Percentiles rank a stretch among this genome's conserved stretches.
These are phyloP conservation scores for Amblyornis subalaris DNA, from an alignment of 2,113 vertebrate species.

Conservation along the genomic window DNA sequence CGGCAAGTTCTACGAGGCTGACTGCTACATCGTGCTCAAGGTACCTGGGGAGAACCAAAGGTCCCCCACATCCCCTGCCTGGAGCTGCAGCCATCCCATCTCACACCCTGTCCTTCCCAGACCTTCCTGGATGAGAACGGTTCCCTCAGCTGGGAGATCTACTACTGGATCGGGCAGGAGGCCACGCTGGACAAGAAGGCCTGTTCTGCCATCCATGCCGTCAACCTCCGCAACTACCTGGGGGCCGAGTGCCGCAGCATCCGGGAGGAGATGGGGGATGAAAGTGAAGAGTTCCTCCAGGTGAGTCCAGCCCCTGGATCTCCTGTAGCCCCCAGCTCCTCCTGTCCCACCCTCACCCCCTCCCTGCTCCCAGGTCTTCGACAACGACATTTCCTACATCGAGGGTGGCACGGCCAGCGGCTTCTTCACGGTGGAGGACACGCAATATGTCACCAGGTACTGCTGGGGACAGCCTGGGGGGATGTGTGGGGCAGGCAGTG, in stretches of 20 bases:
- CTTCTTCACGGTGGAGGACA: constrained; percentile 94
- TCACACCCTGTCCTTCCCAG: constrained; percentile 47
- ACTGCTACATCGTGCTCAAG: constrained; percentile 97
- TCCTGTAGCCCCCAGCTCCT: fast-evolving
- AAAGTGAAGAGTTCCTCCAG: constrained; percentile 92
- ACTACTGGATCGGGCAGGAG: constrained; percentile 96
- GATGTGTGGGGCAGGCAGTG: fast-evolving
- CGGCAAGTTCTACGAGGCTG: constrained; percentile 93
- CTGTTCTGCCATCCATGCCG: constrained; percentile 90
- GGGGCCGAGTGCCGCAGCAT: constrained; percentile 89
- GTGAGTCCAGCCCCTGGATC: constrained; percentile 23
- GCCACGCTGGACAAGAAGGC: constrained; percentile 96
- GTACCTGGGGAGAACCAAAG: neutral
- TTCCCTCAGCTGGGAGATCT: constrained; percentile 91
- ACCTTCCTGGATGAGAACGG: constrained; percentile 90
- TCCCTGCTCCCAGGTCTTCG: constrained; percentile 80
- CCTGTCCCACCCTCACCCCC: neutral
- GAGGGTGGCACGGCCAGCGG: constrained; percentile 94
- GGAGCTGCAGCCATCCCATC: fast-evolving
- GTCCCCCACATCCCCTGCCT: fast-evolving
- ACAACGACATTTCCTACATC: constrained; percentile 92
- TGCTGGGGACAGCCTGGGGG: neutral
- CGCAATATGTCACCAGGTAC: constrained; percentile 84
- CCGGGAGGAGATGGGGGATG: constrained; percentile 97
- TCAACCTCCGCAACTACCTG: constrained; percentile 93